phyloP scores from a whole-genome alignment of 2,888 invertebrate species.

The Drosophila mulleri region DNA sequence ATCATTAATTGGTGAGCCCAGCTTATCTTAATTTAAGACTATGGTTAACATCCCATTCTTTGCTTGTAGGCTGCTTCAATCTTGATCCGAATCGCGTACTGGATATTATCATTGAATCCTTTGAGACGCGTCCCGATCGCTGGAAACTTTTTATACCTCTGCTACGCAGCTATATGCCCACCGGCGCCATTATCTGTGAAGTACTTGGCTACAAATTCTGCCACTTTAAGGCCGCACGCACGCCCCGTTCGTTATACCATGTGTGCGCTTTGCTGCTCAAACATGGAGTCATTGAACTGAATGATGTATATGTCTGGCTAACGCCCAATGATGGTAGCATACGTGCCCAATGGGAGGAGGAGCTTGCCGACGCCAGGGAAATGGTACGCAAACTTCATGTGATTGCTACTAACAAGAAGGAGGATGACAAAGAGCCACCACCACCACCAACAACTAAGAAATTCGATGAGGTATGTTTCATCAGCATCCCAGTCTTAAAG shows the following conservation, averaged over 20 bases:
- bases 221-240: conserved; percentile 87
- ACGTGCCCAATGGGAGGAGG: conserved; percentile 92
- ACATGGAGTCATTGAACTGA: conserved; percentile 92
- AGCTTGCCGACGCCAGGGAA: conserved; percentile 92
- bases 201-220: conserved; percentile 97
- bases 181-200: conserved; percentile 95
- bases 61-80: conserved; percentile 95
- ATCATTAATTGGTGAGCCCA: conserved; percentile 93
- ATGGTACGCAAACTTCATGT: conserved; percentile 94
- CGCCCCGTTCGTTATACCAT: conserved; percentile 94
- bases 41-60: neutral
- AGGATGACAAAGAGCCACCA: conserved; percentile 89
- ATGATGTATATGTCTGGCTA: conserved; percentile 96
- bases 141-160: conserved; percentile 94
- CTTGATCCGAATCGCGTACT: conserved; percentile 99
- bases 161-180: conserved; percentile 94
- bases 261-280: conserved; percentile 96
- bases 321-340: conserved; percentile 94
- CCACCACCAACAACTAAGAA: conserved; percentile 90
- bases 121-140: conserved; percentile 94
- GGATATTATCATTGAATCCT: conserved; percentile 98
- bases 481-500: neutral
- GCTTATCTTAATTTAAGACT: neutral
- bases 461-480: conserved; percentile 87
- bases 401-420: conserved; percentile 90